Percentiles rank a stretch among this genome's conserved stretches.
These are phyloP conservation scores for Anolis sagrei DNA, from an alignment of 2,113 vertebrate genomes.

Conservation along the genomic window DNA sequence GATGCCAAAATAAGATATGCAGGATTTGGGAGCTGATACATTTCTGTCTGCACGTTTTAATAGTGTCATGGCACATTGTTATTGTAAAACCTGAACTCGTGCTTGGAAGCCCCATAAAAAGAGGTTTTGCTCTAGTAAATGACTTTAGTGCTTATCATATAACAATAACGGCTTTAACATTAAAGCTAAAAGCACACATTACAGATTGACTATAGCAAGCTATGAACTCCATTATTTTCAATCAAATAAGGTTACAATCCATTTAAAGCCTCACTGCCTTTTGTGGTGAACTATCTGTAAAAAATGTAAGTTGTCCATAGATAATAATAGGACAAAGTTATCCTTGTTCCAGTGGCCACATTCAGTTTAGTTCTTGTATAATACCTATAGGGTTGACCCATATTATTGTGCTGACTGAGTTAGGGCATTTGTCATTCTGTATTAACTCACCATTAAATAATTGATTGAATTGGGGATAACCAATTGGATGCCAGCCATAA, in stretches of 20 bases:
- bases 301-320: not conserved
- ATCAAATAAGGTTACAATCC: constrained; percentile 13
- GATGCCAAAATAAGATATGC: constrained; percentile 25
- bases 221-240: constrained; percentile 31
- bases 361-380: not conserved
- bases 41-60: constrained; percentile 33
- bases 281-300: not conserved
- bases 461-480: too few relatives aligned
- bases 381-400: too few relatives aligned
- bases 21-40: constrained; percentile 12
- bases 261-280: constrained; percentile 37
- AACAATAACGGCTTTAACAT: constrained; percentile 27
- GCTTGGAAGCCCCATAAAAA: constrained; percentile 39
- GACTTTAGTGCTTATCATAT: constrained; percentile 48
- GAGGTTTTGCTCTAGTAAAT: not conserved
- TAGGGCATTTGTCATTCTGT: too few relatives aligned
- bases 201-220: constrained; percentile 33
- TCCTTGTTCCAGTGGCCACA: too few relatives aligned
- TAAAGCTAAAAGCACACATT: constrained; percentile 42
- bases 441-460: too few relatives aligned
- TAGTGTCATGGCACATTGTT: constrained; percentile 33
- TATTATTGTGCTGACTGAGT: too few relatives aligned
- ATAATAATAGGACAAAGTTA: not conserved
- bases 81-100: constrained; percentile 46
- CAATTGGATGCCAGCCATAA: too few relatives aligned